A percentile compares a stretch with the other conserved stretches of the same genome.
Evolutionary conservation across 1,140 invertebrate genomes (phyloP).

Genomic region (Eumeta japonica): DNA sequence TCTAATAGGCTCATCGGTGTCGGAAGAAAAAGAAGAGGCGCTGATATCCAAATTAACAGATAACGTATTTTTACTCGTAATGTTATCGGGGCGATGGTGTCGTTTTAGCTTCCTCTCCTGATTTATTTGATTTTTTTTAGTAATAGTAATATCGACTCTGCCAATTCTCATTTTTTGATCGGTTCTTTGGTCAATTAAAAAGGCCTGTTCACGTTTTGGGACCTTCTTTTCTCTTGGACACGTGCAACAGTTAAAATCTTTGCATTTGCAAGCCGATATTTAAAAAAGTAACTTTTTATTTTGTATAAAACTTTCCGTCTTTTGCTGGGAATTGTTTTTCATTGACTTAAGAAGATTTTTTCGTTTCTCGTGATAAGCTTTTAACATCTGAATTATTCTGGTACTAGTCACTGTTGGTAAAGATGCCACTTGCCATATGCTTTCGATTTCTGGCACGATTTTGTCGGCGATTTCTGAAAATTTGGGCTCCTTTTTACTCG

Average conservation of each 20-base stretch:
- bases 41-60: no score
- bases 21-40: no score
- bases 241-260: slow-evolving; percentile 1
- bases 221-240: slow-evolving; percentile 6
- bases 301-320: neutral
- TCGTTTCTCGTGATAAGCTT: slow-evolving; percentile 3
- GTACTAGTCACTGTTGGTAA: neutral
- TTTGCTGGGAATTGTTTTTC: neutral
- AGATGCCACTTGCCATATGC: slow-evolving; percentile 4
- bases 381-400: neutral
- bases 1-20: no score
- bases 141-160: neutral
- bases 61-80: no score
- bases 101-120: no score
- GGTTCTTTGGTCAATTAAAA: slow-evolving; percentile 11
- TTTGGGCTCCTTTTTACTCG: slow-evolving; percentile 4
- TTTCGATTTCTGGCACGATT: neutral
- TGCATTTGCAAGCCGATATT: slow-evolving; percentile 6
- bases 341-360: slow-evolving; percentile 6
- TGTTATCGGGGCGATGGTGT: no score
- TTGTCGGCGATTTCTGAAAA: slow-evolving; percentile 4
- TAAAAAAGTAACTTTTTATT: slow-evolving; percentile 2
- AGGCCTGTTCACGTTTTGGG: slow-evolving; percentile 4
- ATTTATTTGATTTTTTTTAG: no score
- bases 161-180: slow-evolving; percentile 5